Evolutionary conservation across 2,797 vertebrate species (phyloP).

Genomic region (Rhinogobio ventralis): DNA sequence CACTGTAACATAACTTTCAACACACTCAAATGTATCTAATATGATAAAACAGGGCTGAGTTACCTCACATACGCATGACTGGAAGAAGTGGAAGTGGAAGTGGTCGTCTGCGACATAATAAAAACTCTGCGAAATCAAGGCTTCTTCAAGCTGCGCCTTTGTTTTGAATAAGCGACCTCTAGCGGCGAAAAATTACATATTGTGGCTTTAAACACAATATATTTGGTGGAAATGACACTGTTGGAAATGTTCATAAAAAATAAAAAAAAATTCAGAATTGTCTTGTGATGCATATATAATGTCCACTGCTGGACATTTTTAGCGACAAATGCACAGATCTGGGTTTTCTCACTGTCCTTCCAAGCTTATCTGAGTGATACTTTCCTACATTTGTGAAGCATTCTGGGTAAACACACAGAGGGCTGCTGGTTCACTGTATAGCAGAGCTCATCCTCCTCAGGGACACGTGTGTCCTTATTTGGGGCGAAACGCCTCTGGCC

Average conservation of each 20-base stretch:
- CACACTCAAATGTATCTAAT: too few relatives aligned
- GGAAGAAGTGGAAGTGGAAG: too few relatives aligned
- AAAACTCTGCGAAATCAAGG: too few relatives aligned
- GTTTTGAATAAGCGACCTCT: too few relatives aligned
- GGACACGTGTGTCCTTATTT: slow-evolving; percentile 46
- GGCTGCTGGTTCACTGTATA: slow-evolving; percentile 31
- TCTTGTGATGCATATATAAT: background rate
- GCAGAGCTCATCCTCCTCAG: slow-evolving; percentile 12
- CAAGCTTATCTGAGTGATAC: slow-evolving; percentile 18
- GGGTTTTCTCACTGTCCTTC: slow-evolving; percentile 21
- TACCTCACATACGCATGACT: too few relatives aligned
- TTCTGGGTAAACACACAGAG: slow-evolving; percentile 30
- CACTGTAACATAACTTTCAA: too few relatives aligned
- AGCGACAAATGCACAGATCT: slow-evolving; percentile 15
- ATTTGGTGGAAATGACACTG: background rate
- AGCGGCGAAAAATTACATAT: too few relatives aligned
- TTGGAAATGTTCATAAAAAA: background rate
- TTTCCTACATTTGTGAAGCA: slow-evolving; percentile 12
- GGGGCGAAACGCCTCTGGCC: slow-evolving; percentile 14
- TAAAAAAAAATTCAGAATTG: too few relatives aligned
- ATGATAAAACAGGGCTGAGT: too few relatives aligned
- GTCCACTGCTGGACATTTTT: background rate
- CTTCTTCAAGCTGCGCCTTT: too few relatives aligned
- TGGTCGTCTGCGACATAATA: too few relatives aligned
- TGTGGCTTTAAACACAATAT: background rate